A percentile compares a stretch with the other conserved stretches of the same genome.
Evolutionary conservation across 2,888 invertebrate genomes (phyloP).

Genomic region (Drosophila birchii): DNA sequence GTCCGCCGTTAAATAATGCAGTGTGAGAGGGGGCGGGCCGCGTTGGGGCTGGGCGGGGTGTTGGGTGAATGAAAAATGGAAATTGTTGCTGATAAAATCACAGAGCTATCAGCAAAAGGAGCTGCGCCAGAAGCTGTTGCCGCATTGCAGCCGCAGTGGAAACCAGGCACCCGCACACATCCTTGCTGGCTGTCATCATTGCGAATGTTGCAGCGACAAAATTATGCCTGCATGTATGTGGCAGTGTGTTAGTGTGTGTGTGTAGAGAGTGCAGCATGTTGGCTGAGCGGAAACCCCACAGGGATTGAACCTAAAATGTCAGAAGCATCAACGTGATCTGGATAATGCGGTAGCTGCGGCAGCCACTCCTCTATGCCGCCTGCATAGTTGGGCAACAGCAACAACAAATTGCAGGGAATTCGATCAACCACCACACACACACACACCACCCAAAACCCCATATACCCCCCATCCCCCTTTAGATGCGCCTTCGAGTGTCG

Average conservation of each 20-base stretch:
- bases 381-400: constrained; percentile 28
- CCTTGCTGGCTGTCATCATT: constrained; percentile 69
- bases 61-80: constrained; percentile 69
- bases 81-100: constrained; percentile 80
- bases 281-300: constrained; percentile 59
- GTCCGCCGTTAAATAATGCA: constrained; percentile 61
- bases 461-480: not conserved
- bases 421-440: constrained; percentile 1
- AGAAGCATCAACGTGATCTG: constrained; percentile 73
- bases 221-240: constrained; percentile 65
- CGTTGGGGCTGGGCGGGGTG: not conserved
- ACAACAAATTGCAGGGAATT: constrained; percentile 39
- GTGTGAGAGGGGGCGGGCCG: not conserved
- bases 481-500: constrained; percentile 44
- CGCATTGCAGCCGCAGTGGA: constrained; percentile 69
- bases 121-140: constrained; percentile 49
- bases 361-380: constrained; percentile 19
- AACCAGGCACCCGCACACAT: constrained; percentile 43
- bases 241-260: constrained; percentile 6
- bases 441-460: not conserved
- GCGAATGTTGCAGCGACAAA: constrained; percentile 73
- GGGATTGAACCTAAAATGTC: constrained; percentile 80
- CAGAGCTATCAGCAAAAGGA: constrained; percentile 70
- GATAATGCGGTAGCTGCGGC: constrained; percentile 70
- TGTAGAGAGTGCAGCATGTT: constrained; percentile 29